Evolutionary conservation across 2,888 invertebrate species (phyloP).

Genomic region (Acanthacorydalis orientalis): DNA sequence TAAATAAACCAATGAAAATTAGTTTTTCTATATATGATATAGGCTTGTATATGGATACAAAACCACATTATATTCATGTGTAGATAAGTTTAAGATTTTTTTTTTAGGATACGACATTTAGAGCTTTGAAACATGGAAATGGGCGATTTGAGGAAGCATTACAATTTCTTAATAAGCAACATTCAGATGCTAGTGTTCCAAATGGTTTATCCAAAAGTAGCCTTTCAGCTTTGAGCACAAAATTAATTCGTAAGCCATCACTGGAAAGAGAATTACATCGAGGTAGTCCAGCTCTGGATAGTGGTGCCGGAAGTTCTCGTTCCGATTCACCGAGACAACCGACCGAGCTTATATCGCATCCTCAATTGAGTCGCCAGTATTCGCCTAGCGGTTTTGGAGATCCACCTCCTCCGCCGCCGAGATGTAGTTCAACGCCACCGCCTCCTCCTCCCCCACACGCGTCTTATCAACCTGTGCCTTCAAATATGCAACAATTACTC

Average conservation of each 20-base stretch:
- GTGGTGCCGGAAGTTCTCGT: constrained; percentile 74
- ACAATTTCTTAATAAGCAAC: constrained; percentile 47
- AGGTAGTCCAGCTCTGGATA: constrained; percentile 75
- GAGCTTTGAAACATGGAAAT: constrained; percentile 51
- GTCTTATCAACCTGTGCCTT: constrained; percentile 38
- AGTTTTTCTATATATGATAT: no score
- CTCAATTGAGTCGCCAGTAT: constrained; percentile 53
- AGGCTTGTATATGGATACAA: no score
- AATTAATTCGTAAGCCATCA: constrained; percentile 74
- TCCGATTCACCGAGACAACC: constrained; percentile 74
- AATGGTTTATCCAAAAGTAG: constrained; percentile 35
- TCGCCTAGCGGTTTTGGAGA: constrained; percentile 43
- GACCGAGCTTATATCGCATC: constrained; percentile 33
- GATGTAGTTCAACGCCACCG: constrained; percentile 46
- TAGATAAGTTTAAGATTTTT: no score
- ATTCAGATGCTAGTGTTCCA: constrained; percentile 29
- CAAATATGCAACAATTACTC: constrained; percentile 51
- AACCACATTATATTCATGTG: no score
- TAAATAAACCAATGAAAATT: background rate
- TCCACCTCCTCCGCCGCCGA: constrained; percentile 51
- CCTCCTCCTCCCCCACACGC: constrained; percentile 38
- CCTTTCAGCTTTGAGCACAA: constrained; percentile 43
- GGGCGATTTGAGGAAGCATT: constrained; percentile 54
- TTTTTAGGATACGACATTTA: constrained; percentile 48
- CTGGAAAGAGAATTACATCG: constrained; percentile 69